Evolutionary conservation across 2,113 vertebrate species (phyloP).

Genomic region (Glareola pratincola): DNA sequence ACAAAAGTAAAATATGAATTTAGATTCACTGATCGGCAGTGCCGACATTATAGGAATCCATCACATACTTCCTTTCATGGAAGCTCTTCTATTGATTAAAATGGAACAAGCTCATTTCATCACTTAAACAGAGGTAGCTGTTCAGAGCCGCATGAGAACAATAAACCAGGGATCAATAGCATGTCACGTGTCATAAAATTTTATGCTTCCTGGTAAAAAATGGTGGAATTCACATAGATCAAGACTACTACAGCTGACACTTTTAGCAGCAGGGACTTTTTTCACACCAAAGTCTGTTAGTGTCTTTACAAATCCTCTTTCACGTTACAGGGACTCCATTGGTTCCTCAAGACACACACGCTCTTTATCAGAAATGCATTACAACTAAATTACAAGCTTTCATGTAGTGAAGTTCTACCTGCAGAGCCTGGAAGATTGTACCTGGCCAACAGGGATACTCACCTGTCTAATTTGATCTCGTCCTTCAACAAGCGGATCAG

Average conservation of each 20-base stretch:
- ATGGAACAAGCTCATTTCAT: not conserved
- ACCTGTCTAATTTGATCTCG: not conserved
- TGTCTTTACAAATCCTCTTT: not conserved
- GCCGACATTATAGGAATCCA: not conserved
- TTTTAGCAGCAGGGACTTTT: not conserved
- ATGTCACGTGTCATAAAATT: not conserved
- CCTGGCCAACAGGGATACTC: not conserved
- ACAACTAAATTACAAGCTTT: not conserved
- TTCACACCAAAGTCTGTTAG: not conserved
- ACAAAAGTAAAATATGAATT: not conserved
- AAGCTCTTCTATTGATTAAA: conserved; percentile 5
- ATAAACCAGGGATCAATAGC: not conserved
- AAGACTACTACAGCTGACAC: not conserved
- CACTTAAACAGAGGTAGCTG: not conserved
- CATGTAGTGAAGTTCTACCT: not conserved
- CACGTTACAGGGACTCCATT: not conserved
- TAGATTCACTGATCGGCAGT: not conserved
- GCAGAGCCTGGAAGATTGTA: not conserved
- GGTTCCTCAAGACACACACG: not conserved
- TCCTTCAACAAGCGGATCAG: not conserved
- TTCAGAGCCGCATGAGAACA: not conserved
- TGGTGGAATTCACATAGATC: not conserved
- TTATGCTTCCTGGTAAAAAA: not conserved
- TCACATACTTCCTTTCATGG: not conserved
- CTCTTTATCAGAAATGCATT: not conserved